phyloP scores from a whole-genome alignment of 2,797 vertebrate genomes.

The Platalea minor region DNA sequence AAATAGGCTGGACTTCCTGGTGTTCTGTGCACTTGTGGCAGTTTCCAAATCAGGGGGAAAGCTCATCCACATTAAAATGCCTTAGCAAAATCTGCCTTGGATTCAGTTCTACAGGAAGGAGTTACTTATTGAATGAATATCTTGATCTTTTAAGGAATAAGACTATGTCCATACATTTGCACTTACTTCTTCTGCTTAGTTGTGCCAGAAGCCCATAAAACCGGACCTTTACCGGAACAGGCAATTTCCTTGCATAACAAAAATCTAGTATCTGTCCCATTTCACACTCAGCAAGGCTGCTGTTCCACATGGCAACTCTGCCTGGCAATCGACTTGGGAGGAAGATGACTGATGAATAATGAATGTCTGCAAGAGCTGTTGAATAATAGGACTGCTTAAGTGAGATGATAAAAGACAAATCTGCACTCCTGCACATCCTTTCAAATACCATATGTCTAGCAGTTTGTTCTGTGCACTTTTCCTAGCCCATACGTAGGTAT shows the following conservation, averaged over 20 bases:
- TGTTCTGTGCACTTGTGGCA: neutral
- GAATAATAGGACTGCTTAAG: neutral
- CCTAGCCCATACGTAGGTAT: neutral
- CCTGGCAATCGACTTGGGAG: neutral
- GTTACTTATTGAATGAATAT: neutral
- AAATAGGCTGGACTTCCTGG: neutral
- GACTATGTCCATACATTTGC: neutral
- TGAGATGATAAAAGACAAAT: slow-evolving; percentile 20
- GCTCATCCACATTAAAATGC: neutral
- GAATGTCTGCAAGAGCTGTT: neutral
- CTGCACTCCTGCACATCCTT: neutral
- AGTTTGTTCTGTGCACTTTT: neutral
- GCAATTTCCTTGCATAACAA: neutral
- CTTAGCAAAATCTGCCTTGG: neutral
- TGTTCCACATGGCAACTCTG: neutral
- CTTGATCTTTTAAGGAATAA: neutral
- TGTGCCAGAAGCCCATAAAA: neutral
- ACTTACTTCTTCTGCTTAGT: neutral
- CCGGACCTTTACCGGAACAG: neutral
- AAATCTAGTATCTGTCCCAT: neutral
- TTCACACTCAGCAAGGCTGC: neutral
- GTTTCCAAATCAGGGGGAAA: neutral
- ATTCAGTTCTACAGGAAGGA: neutral
- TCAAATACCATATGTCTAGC: neutral
- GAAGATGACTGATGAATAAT: slow-evolving; percentile 18